Evolutionary conservation across 2,797 vertebrate species (phyloP).

Genomic region (Oreortyx pictus): DNA sequence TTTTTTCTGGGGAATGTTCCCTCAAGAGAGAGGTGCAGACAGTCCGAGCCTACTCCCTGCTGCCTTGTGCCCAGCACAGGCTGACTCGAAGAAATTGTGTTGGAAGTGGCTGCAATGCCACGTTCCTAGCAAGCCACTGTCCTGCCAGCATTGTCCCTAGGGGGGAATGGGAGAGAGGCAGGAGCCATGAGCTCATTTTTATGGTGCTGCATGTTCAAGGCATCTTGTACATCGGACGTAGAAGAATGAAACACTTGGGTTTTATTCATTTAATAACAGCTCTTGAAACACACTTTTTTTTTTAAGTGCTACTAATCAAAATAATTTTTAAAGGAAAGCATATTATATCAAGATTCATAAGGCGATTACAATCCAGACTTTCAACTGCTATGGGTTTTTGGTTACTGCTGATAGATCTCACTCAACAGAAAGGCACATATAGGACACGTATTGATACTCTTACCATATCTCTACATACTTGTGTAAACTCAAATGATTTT

Average conservation of each 20-base stretch:
- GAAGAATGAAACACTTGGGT: neutral
- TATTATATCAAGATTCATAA: neutral
- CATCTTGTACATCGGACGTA: neutral
- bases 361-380: neutral
- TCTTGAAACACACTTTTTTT: neutral
- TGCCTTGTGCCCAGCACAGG: neutral
- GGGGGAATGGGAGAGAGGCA: neutral
- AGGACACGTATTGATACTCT: neutral
- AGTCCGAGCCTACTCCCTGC: neutral
- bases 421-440: neutral
- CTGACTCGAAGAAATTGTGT: neutral
- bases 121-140: neutral
- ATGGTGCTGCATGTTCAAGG: neutral
- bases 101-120: neutral
- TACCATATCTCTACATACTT: neutral
- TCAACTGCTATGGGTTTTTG: neutral
- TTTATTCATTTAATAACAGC: neutral
- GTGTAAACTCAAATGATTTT: neutral
- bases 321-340: neutral
- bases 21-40: neutral
- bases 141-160: rapidly evolving
- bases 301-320: neutral
- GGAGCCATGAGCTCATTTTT: too few species aligned
- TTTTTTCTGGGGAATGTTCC: rapidly evolving
- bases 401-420: neutral